Base-by-base conservation (phyloP, 2,797 vertebrate species). In the Hippoglossus hippoglossus region DNA sequence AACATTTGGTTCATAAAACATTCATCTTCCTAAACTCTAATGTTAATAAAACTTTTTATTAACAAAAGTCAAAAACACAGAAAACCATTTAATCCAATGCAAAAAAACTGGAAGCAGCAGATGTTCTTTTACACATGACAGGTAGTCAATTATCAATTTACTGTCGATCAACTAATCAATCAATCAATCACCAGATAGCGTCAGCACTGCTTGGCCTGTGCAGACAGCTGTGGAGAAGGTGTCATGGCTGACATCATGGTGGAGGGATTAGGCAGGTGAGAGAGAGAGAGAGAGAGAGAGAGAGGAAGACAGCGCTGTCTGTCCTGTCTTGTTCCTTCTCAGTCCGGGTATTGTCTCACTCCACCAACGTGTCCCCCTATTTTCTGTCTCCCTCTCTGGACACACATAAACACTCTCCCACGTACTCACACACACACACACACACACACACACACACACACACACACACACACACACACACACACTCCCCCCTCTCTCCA, bases 301-400 rank as follows among this genome's bases (percentile, higher is more conserved):
- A 54, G 26, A 58, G 8, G n/a, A n/a, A n/a, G n/a, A n/a, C n/a
- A 26, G 25, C n/a, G n/a, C n/a, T n/a, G n/a, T n/a, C n/a, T 55
- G 51, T 50, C 18, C 1, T 19, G 44, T 67, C 56, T 52, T 18
- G 41, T 44, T 44, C 41, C 41, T 44, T 22, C 19, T 47, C 53
- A n/a, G 8, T 36, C 28, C 0, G n/a, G 39, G 18, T 77, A 52
- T 74, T 67, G 54, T 62, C 63, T 77, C 64, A 9, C 62, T 53
- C 41, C 53, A 3, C 54, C 49, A 74, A 31, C 49, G 49, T 25
- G 28, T 54, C 52, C 24, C 3, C n/a, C n/a, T 68, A 26, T 49
- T 80, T 62, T 73, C 52, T 67, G 53, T 76, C 39, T 77, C 19
- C 63, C 25, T 72, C 36, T 22, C 61, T 47, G 71, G 70, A 77